Conservation (phyloP, 2,113 vertebrate species). For the Bothrops jararaca region DNA sequence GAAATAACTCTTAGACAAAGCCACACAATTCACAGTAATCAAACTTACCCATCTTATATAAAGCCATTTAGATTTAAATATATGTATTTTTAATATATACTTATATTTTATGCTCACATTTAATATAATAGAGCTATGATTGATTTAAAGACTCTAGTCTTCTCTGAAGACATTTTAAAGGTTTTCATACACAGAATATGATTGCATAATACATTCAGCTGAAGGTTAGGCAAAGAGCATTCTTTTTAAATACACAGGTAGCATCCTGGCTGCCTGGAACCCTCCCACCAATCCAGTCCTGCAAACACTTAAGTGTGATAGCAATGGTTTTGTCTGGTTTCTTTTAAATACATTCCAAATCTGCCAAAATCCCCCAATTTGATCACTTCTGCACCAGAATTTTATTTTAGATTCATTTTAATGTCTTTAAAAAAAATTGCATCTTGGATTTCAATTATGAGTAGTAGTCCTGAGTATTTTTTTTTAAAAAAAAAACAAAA, state of each 20-base stretch:
- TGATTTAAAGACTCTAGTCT: constrained; percentile 84
- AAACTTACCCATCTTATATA: constrained; percentile 75
- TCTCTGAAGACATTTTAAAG: constrained; percentile 83
- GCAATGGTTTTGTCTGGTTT: not conserved
- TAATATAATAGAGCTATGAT: constrained; percentile 83
- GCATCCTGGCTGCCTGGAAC: constrained; percentile 56
- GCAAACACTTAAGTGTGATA: not conserved
- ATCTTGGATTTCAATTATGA: not conserved
- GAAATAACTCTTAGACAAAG: constrained; percentile 68
- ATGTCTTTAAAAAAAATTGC: not conserved
- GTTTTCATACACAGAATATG: constrained; percentile 77
- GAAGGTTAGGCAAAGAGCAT: constrained; percentile 81
- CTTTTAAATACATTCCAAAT: constrained; percentile 2
- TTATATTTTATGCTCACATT: constrained; percentile 80
- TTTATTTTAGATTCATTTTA: not conserved
- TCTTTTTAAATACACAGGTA: constrained; percentile 73
- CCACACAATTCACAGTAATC: constrained; percentile 82
- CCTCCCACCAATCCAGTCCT: constrained; percentile 31
- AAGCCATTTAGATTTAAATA: constrained; percentile 76
- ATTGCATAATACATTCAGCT: constrained; percentile 84
- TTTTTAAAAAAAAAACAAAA: not conserved
- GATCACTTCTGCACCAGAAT: not conserved
- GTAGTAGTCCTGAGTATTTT: not conserved
- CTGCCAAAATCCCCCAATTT: not conserved
- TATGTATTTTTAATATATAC: constrained; percentile 76